Evolutionary conservation across 2,888 invertebrate species (phyloP).

Genomic region (Calliphora vomitoria): DNA sequence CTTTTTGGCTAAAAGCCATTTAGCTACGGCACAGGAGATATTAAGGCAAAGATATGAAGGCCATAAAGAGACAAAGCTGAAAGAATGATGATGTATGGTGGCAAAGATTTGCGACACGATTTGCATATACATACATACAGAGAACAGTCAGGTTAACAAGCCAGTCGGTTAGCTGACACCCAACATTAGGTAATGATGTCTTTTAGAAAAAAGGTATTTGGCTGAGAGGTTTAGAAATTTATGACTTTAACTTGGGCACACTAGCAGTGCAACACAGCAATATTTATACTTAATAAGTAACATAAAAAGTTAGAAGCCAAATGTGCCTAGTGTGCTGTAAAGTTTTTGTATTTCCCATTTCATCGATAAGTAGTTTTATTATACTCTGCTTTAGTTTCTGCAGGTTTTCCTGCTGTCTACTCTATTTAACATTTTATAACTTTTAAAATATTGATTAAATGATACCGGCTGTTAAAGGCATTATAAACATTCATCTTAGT

Average conservation of each 20-base stretch:
- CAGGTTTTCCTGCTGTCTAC: not conserved
- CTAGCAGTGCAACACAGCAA: not conserved
- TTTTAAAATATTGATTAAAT: conserved; percentile 24
- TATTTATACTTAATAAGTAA: too few relatives aligned
- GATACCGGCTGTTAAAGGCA: not conserved
- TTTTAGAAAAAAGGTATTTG: conserved; percentile 13
- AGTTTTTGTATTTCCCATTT: not conserved
- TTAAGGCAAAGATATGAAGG: conserved; percentile 44
- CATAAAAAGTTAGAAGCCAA: not conserved
- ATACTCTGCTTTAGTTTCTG: not conserved
- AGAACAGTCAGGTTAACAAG: not conserved
- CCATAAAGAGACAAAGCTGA: conserved; percentile 46
- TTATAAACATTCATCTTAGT: not conserved
- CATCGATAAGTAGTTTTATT: not conserved
- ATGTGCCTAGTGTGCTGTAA: not conserved
- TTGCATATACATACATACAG: conserved; percentile 21
- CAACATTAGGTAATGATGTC: conserved; percentile 66
- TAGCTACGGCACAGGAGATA: conserved; percentile 6
- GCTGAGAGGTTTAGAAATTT: conserved; percentile 31
- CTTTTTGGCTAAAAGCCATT: conserved; percentile 44
- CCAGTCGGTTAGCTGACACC: conserved; percentile 4
- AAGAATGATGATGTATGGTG: conserved; percentile 54
- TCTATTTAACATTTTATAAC: not conserved
- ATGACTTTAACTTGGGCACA: not conserved
- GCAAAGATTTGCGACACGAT: conserved; percentile 68